Conservation (phyloP, 2,888 invertebrate species). For the Tenthredo scrophulariae region DNA sequence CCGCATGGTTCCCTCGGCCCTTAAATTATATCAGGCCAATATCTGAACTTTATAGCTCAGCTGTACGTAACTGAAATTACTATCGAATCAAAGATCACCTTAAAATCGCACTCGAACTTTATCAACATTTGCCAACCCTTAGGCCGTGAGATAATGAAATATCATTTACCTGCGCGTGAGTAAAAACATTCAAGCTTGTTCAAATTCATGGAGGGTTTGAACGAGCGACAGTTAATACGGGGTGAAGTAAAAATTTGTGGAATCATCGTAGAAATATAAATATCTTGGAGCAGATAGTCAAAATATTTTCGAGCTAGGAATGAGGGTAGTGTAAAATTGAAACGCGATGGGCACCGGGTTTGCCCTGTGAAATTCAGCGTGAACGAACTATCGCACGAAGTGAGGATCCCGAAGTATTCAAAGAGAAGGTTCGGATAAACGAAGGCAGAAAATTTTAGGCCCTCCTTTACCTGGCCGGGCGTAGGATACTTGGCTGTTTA, state of each 20-base stretch:
- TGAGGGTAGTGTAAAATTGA: slow-evolving; percentile 13
- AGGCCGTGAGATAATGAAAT: not conserved
- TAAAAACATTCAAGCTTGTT: not conserved
- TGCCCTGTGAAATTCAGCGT: slow-evolving; percentile 23
- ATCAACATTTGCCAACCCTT: not conserved
- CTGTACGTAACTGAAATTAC: slow-evolving; percentile 50
- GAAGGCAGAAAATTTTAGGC: slow-evolving; percentile 44
- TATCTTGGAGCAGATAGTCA: slow-evolving; percentile 15
- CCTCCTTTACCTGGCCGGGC: slow-evolving; percentile 67
- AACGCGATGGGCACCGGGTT: not conserved
- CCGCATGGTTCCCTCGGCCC: slow-evolving; percentile 63
- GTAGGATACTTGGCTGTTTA: slow-evolving; percentile 67
- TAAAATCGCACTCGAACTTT: slow-evolving; percentile 26
- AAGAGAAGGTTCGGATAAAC: slow-evolving; percentile 38
- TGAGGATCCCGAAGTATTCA: slow-evolving; percentile 20
- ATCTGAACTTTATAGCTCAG: slow-evolving; percentile 6
- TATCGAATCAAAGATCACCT: slow-evolving; percentile 26
- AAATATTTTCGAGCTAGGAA: slow-evolving; percentile 30
- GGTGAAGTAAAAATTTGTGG: not conserved
- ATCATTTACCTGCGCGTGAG: not conserved
- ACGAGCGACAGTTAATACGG: not conserved
- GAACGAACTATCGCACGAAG: slow-evolving; percentile 7
- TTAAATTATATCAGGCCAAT: slow-evolving; percentile 30
- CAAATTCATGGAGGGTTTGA: not conserved
- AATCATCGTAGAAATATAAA: slow-evolving; percentile 44